Base-by-base conservation (phyloP, 2,113 vertebrate species). In the Callorhinus ursinus region DNA sequence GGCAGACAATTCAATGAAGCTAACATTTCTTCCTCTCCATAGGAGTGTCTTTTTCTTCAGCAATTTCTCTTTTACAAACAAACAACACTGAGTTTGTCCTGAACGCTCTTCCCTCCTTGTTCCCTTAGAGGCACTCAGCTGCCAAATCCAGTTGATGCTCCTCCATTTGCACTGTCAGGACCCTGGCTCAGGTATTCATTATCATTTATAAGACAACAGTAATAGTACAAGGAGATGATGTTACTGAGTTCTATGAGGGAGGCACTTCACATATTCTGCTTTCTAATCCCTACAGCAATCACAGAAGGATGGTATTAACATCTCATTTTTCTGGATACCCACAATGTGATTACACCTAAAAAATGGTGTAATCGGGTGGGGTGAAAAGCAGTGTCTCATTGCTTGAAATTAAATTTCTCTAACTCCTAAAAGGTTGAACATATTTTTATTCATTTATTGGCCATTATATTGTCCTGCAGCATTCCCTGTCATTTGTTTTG, bases 11-110 rank as follows among this genome's bases (percentile, higher is more conserved):
- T 71, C 2, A 65, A 7, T 31, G 79, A 83, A 83, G 80, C 53
- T 28, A n/a, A 36, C 15, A 6, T 89, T 77, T 71, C 63, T 53
- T 90, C 57, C 61, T 36, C 74, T 33, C 79, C 15, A 67, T 21
- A 65, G 79, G 14, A 90, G 74, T 24, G 28, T 28, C 26, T 39
- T 72, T 61, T 33, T 80, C 24, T 9, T 31, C 14, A 61, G 80
- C n/a, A 63, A 33, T 63, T 86, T 90, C 74, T 85, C 80, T 86
- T 72, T 80, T 74, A 74, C 33, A 79, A 80, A 95, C 49, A 61
- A 77, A 82, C 9, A 12, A 74, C 22, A 42, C 59, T 26, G 28
- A 82, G 53, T 88, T 65, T 88, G 31, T 65, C 65, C 49, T 74
- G 36, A 69, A 57, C 22, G 18, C 15, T 46, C 9, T 28, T 36